These are phyloP conservation scores for Tribolium freemani DNA, from an alignment of 2,888 invertebrate genomes.

Conservation along the genomic window DNA sequence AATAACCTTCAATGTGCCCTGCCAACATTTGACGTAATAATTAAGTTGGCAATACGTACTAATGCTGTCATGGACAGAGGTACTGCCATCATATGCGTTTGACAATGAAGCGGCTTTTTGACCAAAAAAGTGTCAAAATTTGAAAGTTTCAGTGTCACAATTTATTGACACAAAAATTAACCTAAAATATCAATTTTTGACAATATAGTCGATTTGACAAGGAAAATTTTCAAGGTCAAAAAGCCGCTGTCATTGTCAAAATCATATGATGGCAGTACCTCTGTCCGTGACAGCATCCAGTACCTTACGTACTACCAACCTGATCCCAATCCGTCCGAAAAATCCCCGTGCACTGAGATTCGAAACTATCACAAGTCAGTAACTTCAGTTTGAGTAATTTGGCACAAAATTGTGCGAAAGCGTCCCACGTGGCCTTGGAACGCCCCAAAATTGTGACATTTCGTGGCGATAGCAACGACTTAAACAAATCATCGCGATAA, in stretches of 20 bases:
- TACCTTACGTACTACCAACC: constrained; percentile 53
- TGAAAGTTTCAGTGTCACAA: too few species aligned
- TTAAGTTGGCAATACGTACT: not conserved
- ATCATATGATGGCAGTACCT: too few species aligned
- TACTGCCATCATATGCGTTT: too few species aligned
- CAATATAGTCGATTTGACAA: too few species aligned
- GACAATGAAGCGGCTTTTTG: too few species aligned
- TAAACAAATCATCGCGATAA: constrained; percentile 54
- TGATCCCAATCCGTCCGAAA: constrained; percentile 77
- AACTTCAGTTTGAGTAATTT: constrained; percentile 71
- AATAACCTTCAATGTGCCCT: constrained; percentile 53
- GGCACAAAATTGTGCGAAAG: constrained; percentile 54
- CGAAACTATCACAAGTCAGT: constrained; percentile 74
- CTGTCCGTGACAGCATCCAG: too few species aligned
- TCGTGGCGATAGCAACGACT: constrained; percentile 57
- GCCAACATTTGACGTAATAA: constrained; percentile 41
- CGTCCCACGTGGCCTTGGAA: constrained; percentile 54
- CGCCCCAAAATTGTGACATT: constrained; percentile 58
- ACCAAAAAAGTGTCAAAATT: too few species aligned
- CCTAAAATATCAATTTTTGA: too few species aligned
- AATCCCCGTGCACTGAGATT: constrained; percentile 77
- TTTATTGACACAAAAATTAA: too few species aligned
- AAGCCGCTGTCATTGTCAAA: too few species aligned
- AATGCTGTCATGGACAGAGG: too few species aligned
- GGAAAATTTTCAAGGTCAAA: too few species aligned